These are phyloP conservation scores for Chalcosyrphus nemorum DNA, from an alignment of 2,888 invertebrate species.

Conservation along the genomic window DNA sequence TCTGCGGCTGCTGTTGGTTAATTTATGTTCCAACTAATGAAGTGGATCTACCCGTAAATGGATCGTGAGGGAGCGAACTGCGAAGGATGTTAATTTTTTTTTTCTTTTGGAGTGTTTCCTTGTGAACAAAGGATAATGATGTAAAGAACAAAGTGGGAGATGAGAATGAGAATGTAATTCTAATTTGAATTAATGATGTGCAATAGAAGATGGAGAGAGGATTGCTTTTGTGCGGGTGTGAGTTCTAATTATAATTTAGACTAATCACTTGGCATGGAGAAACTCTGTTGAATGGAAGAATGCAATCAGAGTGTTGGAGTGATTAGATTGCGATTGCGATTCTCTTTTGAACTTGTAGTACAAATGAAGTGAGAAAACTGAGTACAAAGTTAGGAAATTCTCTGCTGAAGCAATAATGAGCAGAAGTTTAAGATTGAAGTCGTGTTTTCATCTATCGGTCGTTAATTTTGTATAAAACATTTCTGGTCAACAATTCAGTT, in stretches of 20 bases:
- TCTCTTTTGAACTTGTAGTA: too few species aligned
- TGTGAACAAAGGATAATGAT: conserved; percentile 19
- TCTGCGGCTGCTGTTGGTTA: conserved; percentile 40
- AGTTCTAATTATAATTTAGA: background rate
- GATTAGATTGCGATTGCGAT: background rate
- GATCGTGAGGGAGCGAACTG: background rate
- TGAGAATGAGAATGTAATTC: background rate
- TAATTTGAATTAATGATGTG: conserved; percentile 50
- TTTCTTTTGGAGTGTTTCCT: background rate
- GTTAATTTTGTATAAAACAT: too few species aligned
- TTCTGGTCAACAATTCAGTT: too few species aligned
- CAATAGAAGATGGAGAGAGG: background rate
- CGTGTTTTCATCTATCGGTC: too few species aligned
- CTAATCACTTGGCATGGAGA: conserved; percentile 5
- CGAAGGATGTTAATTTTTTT: background rate
- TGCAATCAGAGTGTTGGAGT: background rate
- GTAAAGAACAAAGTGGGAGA: conserved; percentile 18
- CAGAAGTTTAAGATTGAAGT: too few species aligned
- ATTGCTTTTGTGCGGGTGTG: background rate
- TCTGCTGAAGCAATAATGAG: too few species aligned
- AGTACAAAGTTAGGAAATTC: too few species aligned
- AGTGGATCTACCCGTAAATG: conserved; percentile 54
- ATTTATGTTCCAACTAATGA: conserved; percentile 65
- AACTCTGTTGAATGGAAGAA: background rate
- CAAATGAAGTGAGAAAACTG: too few species aligned